Base-by-base conservation (phyloP, 64 coral and sea anemone species). In the Actinia equina region DNA sequence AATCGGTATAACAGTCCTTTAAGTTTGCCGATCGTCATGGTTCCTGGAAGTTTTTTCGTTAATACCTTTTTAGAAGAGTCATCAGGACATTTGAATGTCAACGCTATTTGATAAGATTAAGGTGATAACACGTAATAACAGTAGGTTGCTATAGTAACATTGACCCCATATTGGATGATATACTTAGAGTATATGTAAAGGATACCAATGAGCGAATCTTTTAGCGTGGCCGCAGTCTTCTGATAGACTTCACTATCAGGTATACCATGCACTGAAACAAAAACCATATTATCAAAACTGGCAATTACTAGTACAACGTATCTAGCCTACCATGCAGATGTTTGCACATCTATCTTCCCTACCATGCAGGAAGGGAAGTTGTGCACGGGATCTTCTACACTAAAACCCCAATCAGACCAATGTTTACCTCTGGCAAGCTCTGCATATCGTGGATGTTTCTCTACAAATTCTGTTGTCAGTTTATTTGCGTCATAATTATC, bases 11-110 rank as follows among this genome's bases (percentile, higher is more conserved):
- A 63, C 0, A 99, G 60, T 7, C 97, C 97, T 86, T 95, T 99
- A 5, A 99, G 46, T 76, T 99, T 99, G 30, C 90, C 90, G 22
- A 99, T 71, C 37, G 97, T 95, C 97, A 99, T 99, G 15, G 97
- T 91, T 54, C 88, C 94, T 91, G 97, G 96, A 44, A 99, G 79
- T 44, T 95, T 99, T 63, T 95, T 99, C 15, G 88, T 91, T 78
- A 99, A 69, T 19, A 90, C 62, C 55, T 93, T 95, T 61, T 91
- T 99, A 44, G 91, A 88, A 19, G 85, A 43, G 59, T 88, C 91
- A 58, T 92, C 91, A 22, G 88, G 93, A 80, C 93, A 99, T 46
- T 80, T 91, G 52, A 99, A 95, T 30, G 93, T 91, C 51, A 99
- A 59, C 88, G 93, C 93, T 97, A 71, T 63, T 41, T 23, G 14